Conservation (phyloP, 2,888 invertebrate genomes). For the Bembecia ichneumoniformis region DNA sequence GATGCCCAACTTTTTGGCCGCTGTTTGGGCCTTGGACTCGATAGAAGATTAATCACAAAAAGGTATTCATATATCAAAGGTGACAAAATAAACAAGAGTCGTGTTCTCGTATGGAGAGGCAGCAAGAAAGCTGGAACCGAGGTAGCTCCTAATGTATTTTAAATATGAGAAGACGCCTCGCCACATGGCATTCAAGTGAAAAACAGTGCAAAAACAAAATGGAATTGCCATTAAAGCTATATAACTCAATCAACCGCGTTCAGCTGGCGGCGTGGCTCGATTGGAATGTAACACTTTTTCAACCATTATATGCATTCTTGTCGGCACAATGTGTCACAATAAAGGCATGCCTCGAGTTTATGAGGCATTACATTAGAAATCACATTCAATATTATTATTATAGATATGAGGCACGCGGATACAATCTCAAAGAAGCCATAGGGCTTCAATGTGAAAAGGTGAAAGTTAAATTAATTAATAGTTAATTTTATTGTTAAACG, state of each 20-base stretch:
- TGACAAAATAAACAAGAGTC: conserved; percentile 64
- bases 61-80: conserved; percentile 59
- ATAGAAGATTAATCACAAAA: conserved; percentile 52
- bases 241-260: conserved; percentile 64
- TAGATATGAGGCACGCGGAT: too few species aligned
- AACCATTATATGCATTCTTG: conserved; percentile 53
- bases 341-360: not conserved
- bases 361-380: conserved; percentile 31
- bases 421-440: conserved; percentile 5
- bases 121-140: conserved; percentile 34
- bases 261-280: conserved; percentile 21
- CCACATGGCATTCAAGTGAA: conserved; percentile 55
- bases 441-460: too few species aligned
- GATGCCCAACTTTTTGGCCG: too few species aligned
- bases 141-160: conserved; percentile 58
- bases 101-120: conserved; percentile 40
- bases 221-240: conserved; percentile 65
- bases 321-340: conserved; percentile 13
- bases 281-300: conserved; percentile 66
- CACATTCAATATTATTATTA: conserved; percentile 5
- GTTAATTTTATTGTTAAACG: too few species aligned
- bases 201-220: conserved; percentile 63
- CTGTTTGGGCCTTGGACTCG: too few species aligned
- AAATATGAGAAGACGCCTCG: conserved; percentile 32
- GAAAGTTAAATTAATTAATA: too few species aligned